Conservation (phyloP, 2,888 invertebrate genomes). For the Drosophila ezoana region DNA sequence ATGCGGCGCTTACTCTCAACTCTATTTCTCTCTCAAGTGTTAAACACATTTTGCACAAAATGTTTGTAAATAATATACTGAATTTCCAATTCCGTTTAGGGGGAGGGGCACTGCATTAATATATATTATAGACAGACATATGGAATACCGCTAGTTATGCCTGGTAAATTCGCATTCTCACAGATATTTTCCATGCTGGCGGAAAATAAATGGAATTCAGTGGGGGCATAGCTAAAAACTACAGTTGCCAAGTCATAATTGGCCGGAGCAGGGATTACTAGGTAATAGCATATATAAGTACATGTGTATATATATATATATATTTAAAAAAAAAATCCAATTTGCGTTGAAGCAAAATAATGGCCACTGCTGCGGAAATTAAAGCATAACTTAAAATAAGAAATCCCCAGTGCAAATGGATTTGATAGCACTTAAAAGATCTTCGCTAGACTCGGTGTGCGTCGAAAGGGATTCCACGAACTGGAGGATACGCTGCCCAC, state of each 20-base stretch:
- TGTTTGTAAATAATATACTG: slow-evolving; percentile 16
- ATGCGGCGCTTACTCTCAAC: slow-evolving; percentile 17
- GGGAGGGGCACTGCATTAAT: background rate
- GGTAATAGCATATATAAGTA: slow-evolving; percentile 11
- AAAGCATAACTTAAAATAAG: slow-evolving; percentile 52
- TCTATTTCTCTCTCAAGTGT: slow-evolving; percentile 13
- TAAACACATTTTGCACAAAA: slow-evolving; percentile 39
- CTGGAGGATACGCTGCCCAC: slow-evolving; percentile 84
- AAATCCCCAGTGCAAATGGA: slow-evolving; percentile 2
- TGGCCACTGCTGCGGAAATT: slow-evolving; percentile 55
- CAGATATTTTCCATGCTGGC: slow-evolving; percentile 46
- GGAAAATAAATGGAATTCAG: slow-evolving; percentile 55
- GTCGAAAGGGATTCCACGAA: slow-evolving; percentile 85
- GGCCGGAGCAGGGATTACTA: slow-evolving; percentile 4
- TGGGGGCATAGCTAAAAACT: slow-evolving; percentile 1
- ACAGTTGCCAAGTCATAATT: slow-evolving; percentile 8
- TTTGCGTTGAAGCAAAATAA: slow-evolving; percentile 44
- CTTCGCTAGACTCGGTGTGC: slow-evolving; percentile 84
- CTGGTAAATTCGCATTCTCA: slow-evolving; percentile 33
- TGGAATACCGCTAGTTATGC: slow-evolving; percentile 13
- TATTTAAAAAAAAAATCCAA: slow-evolving; percentile 30
- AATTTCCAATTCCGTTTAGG: slow-evolving; percentile 5
- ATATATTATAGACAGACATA: slow-evolving; percentile 2
- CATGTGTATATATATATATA: slow-evolving; percentile 5
- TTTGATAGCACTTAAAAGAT: slow-evolving; percentile 76